Evolutionary conservation across 2,113 vertebrate species (phyloP).

Genomic region (Petrocephalus microphthalmus): DNA sequence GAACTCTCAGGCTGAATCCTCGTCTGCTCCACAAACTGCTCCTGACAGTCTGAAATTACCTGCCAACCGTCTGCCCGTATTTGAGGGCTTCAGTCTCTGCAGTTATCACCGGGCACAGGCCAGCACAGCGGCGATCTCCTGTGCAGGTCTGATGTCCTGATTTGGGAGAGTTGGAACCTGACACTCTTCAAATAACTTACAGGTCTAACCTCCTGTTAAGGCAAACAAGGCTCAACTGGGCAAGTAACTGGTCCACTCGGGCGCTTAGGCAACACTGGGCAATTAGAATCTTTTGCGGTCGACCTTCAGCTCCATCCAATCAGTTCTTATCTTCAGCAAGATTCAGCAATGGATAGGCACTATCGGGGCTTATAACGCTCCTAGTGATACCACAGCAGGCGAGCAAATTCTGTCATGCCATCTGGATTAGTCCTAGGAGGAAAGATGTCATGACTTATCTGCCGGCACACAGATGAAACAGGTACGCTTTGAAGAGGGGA

Average conservation of each 20-base stretch:
- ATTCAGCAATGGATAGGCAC: neutral
- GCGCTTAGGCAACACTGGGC: neutral
- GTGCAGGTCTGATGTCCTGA: neutral
- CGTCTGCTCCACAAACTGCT: neutral
- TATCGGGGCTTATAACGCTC: neutral
- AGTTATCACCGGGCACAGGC: neutral
- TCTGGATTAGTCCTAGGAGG: constrained; percentile 48
- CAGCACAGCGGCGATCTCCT: neutral
- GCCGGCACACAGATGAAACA: constrained; percentile 47
- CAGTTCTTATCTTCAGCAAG: neutral
- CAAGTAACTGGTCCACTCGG: neutral
- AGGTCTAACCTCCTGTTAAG: neutral
- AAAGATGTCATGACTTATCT: constrained; percentile 34
- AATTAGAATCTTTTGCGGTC: neutral
- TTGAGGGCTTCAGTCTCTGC: neutral
- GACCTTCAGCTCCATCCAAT: neutral
- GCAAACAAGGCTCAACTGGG: neutral
- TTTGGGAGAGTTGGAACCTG: neutral
- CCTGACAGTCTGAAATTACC: neutral
- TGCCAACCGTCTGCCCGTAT: neutral
- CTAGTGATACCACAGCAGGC: constrained; percentile 19
- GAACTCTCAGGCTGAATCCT: neutral
- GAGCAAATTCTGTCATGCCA: constrained; percentile 41
- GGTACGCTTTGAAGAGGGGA: constrained; percentile 53
- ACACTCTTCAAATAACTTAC: neutral